Evolutionary conservation across 2,797 vertebrate species (phyloP), one percentile per base, ranked within the genome.

Genomic region (Macroramphosus scolopax): DNA sequence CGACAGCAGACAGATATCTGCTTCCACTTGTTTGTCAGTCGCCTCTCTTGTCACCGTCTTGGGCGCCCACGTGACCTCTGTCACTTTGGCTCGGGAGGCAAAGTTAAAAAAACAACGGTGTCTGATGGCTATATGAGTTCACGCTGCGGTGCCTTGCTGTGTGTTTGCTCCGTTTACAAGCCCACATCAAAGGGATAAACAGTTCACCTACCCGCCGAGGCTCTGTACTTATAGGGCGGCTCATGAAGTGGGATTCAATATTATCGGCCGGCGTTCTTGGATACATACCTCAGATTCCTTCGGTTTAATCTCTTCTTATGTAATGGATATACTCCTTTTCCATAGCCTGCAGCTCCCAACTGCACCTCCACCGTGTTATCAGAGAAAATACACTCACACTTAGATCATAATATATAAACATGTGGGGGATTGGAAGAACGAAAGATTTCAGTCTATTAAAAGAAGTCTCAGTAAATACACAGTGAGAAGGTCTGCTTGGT

Each of bases 281-380:
- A 69, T 54, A 73, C 84, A 89, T 90, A 85, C 81, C 79, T 84
- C 50, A 72, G 54, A 89, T 88, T 86, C 82, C 71, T 85, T 58
- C 47, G 70, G 66, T 84, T 86, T 84, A 87, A 88, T 88, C 81
- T 82, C 76, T n/a, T n/a, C n/a, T 86, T 88, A 86, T 88, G 80
- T 88, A 88, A 89, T 84, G 55, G 74, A 87, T 80, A 82, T 75
- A 84, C 72, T 69, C 52, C 67, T 68, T 78, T 78, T 80, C 66
- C 72, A 79, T 66, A 25, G 51, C 54, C 71, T 33, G 34, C 51
- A 66, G 51, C 62, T 65, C 58, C 43, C 44, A 24, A 26, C 53
- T 57, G 62, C 57, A 63, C 67, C 68, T 58, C 75, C 18, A 8
- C 43, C 42, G 35, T 68, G 68, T 76, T 79, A 67, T 82, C 65